A percentile compares a stretch with the other conserved stretches of the same genome.
phyloP scores from a whole-genome alignment of 1,140 invertebrate genomes.

The Centruroides sculpturatus region DNA sequence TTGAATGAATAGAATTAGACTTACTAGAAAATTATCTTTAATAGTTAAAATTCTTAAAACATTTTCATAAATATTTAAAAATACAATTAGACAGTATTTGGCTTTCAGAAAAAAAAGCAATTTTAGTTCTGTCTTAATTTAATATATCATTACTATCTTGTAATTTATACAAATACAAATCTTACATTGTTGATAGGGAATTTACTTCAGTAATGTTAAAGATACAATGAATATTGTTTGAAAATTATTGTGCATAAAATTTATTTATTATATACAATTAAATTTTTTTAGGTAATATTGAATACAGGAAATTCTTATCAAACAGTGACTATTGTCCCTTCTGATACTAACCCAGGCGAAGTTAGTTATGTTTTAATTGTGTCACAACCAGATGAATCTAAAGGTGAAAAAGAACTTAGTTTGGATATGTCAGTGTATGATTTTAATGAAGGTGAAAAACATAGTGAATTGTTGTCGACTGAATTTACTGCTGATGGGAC shows the following conservation, averaged over 20 bases:
- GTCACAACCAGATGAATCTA: constrained; percentile 37
- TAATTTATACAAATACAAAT: no score
- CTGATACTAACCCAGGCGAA: constrained; percentile 58
- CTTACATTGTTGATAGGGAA: no score
- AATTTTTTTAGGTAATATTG: constrained; percentile 12
- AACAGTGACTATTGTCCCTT: constrained; percentile 71
- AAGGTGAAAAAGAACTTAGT: constrained; percentile 14
- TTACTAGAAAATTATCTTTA: no score
- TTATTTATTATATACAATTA: constrained; percentile 1
- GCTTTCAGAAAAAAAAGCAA: no score
- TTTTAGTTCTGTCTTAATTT: no score
- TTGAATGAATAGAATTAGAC: no score
- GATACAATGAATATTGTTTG: background rate
- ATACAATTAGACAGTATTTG: no score
- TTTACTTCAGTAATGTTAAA: no score
- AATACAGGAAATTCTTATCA: constrained; percentile 41
- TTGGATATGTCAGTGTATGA: constrained; percentile 39
- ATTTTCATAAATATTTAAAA: no score
- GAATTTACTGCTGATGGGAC: constrained; percentile 10
- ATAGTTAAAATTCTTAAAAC: no score
- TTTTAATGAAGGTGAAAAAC: constrained; percentile 33
- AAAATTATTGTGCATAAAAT: background rate
- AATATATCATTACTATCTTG: no score
- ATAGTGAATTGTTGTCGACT: constrained; percentile 14
- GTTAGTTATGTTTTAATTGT: constrained; percentile 82